Evolutionary conservation across 2,888 invertebrate genomes (phyloP).

Genomic region (Holacanthella duospinosa): DNA sequence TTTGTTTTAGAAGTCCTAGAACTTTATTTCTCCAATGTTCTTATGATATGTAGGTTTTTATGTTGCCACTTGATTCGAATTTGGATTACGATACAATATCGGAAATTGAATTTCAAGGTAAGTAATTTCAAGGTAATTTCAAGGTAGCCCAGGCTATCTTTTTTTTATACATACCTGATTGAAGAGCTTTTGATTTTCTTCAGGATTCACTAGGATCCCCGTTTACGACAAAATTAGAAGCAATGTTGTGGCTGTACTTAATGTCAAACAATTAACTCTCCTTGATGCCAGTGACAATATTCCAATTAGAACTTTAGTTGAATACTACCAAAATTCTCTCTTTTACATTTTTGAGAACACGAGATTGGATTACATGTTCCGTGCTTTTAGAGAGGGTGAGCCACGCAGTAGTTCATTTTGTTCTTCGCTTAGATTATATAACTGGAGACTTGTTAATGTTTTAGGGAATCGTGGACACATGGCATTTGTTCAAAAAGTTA

Average conservation of each 20-base stretch:
- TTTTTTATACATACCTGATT: neutral
- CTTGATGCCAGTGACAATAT: constrained; percentile 98
- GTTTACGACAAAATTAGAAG: constrained; percentile 69
- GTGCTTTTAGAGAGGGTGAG: constrained; percentile 94
- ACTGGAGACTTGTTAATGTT: constrained; percentile 3
- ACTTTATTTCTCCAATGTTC: neutral
- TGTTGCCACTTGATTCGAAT: constrained; percentile 78
- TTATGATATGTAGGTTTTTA: constrained; percentile 60
- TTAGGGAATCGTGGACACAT: constrained; percentile 74
- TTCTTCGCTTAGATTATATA: neutral
- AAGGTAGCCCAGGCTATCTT: no score
- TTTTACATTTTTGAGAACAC: constrained; percentile 95
- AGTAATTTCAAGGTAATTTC: neutral
- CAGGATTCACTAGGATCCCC: constrained; percentile 89
- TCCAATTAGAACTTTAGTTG: constrained; percentile 83
- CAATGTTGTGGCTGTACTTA: constrained; percentile 85
- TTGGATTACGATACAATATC: constrained; percentile 95
- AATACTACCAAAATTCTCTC: constrained; percentile 92
- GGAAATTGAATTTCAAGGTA: constrained; percentile 86
- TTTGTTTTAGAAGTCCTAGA: neutral
- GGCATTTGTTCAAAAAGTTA: constrained; percentile 91
- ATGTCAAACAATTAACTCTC: constrained; percentile 96
- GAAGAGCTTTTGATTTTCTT: neutral
- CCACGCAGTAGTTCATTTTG: no score
- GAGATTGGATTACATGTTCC: constrained; percentile 87